These are phyloP conservation scores for Carassius auratus DNA, from an alignment of 2,113 vertebrate genomes.

Conservation along the genomic window DNA sequence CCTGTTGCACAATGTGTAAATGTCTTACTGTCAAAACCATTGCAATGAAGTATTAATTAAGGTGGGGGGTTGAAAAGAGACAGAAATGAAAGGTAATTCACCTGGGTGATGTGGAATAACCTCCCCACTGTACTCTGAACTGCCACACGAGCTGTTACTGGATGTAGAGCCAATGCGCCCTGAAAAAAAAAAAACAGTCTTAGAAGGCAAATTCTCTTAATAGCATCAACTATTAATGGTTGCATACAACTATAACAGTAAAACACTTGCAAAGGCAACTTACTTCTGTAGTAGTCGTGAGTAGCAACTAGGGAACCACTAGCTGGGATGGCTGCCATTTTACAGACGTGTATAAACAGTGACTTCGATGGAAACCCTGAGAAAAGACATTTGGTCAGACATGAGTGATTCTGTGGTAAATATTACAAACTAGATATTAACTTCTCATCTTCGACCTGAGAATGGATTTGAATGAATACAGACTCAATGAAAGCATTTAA, in stretches of 20 bases:
- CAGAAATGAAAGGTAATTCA: neutral
- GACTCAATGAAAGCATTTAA: neutral
- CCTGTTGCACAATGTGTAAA: neutral
- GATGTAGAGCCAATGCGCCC: slow-evolving; percentile 93
- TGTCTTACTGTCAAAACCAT: neutral
- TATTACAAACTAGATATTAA: neutral
- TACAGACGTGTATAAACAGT: slow-evolving; percentile 54
- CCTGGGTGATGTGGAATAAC: slow-evolving; percentile 89
- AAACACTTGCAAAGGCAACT: slow-evolving; percentile 58
- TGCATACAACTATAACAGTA: neutral
- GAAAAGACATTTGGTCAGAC: neutral
- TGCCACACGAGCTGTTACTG: slow-evolving; percentile 91
- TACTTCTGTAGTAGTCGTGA: slow-evolving; percentile 91
- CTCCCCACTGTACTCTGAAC: slow-evolving; percentile 87
- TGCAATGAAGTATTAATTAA: neutral
- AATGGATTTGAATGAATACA: neutral
- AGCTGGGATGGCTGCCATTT: slow-evolving; percentile 92
- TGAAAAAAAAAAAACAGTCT: slow-evolving; percentile 58
- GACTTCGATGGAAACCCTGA: slow-evolving; percentile 68
- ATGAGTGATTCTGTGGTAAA: neutral
- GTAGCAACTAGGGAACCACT: slow-evolving; percentile 93
- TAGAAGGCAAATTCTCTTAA: neutral
- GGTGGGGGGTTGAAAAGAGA: neutral
- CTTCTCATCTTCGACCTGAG: neutral
- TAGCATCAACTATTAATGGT: neutral